These are phyloP conservation scores for Dione juno DNA, from an alignment of 2,888 invertebrate species.

Conservation along the genomic window DNA sequence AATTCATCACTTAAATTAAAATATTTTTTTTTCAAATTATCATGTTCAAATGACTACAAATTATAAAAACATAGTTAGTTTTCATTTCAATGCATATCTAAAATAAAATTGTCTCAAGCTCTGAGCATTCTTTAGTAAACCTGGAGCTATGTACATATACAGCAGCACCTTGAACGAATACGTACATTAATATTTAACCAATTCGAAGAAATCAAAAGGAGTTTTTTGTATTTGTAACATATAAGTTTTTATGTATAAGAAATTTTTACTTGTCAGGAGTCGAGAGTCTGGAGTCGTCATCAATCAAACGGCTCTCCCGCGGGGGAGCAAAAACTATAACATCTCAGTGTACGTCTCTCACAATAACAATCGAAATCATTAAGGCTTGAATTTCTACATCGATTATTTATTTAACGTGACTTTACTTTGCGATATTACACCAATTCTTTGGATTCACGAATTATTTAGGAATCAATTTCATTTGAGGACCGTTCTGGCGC, in stretches of 20 bases:
- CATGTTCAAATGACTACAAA: no score
- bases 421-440: neutral
- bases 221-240: neutral
- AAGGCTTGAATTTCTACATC: neutral
- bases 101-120: neutral
- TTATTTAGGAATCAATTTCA: no score
- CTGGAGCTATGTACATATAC: no score
- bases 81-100: no score
- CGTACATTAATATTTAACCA: neutral
- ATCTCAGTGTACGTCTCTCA: conserved; percentile 14
- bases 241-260: conserved; percentile 11
- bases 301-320: conserved; percentile 10
- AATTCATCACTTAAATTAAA: no score
- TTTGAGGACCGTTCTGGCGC: no score
- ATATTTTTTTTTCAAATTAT: no score
- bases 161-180: no score
- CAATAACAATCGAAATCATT: conserved; percentile 5
- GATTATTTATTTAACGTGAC: neutral
- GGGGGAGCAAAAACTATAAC: conserved; percentile 28
- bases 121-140: neutral
- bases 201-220: neutral
- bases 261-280: neutral
- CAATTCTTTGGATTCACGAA: no score
- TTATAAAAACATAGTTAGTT: no score
- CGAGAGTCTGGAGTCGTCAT: no score